phyloP scores from a whole-genome alignment of 2,113 vertebrate species.

The Vireo altiloquus region DNA sequence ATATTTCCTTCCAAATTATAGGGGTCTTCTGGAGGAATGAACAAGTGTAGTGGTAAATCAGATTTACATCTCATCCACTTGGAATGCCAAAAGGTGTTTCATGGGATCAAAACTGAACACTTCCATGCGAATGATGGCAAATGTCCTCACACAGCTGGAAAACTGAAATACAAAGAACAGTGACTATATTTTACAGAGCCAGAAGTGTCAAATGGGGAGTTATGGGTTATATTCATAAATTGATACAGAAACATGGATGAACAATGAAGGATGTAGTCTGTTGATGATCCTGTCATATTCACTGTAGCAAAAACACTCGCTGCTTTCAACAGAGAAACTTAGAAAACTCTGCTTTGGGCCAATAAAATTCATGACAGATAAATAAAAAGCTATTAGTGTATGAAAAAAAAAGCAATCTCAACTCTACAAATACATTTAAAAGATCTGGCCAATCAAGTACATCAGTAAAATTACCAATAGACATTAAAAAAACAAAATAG shows the following conservation, averaged over 20 bases:
- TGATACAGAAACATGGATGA: neutral
- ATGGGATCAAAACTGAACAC: neutral
- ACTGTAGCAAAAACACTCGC: neutral
- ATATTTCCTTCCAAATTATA: neutral
- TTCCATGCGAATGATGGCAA: neutral
- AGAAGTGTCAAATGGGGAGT: neutral
- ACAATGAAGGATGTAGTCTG: neutral
- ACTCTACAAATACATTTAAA: neutral
- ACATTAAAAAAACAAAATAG: neutral
- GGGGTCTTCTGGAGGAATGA: neutral
- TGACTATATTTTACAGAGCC: neutral
- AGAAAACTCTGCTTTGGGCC: neutral
- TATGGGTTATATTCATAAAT: neutral
- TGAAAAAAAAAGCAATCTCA: neutral
- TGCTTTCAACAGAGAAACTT: neutral
- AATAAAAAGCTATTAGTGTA: neutral
- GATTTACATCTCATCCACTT: neutral
- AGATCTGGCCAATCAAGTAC: neutral
- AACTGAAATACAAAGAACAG: neutral
- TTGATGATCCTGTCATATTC: neutral
- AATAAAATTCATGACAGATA: neutral
- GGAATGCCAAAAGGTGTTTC: neutral
- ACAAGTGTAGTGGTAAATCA: neutral
- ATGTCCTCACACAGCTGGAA: neutral
- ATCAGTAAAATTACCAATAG: neutral